Percentiles rank a stretch among this genome's conserved stretches.
Evolutionary conservation across 2,113 vertebrate genomes (phyloP).

Genomic region (Typhlomys cinereus): DNA sequence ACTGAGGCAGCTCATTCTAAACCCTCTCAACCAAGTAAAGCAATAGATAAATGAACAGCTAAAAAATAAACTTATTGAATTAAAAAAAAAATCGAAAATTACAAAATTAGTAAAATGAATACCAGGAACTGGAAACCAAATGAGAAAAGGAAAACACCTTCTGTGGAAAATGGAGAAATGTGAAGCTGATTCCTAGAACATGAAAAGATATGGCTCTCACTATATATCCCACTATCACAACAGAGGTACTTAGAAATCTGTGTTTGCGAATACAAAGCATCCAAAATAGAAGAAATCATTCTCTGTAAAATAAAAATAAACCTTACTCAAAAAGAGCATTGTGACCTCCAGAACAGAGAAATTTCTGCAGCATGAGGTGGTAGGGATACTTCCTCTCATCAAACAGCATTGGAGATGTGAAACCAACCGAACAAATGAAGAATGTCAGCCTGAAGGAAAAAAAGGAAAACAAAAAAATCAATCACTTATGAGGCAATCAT

Average conservation of each 20-base stretch:
- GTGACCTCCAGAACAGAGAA: conserved; percentile 96
- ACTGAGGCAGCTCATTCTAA: conserved; percentile 4
- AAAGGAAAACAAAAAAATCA: conserved; percentile 20
- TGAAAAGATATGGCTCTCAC: neutral
- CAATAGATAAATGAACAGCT: neutral
- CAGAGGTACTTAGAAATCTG: conserved; percentile 11
- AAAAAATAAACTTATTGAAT: neutral
- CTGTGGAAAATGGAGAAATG: conserved; percentile 1
- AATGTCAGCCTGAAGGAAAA: conserved; percentile 90
- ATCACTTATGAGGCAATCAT: conserved; percentile 20
- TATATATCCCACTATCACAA: neutral
- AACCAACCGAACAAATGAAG: conserved; percentile 97
- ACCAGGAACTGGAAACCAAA: neutral
- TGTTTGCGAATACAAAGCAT: neutral
- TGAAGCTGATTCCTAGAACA: neutral
- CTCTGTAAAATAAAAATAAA: conserved; percentile 41
- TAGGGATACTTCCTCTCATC: conserved; percentile 97
- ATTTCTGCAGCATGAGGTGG: conserved; percentile 97
- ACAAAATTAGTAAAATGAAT: conserved; percentile 38
- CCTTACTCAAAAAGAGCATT: conserved; percentile 97
- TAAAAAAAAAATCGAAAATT: neutral
- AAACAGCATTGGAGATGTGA: conserved; percentile 96
- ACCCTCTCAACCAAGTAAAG: neutral
- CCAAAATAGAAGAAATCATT: conserved; percentile 34
- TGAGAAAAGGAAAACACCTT: neutral